Percentiles rank a stretch among this genome's conserved stretches.
phyloP scores from a whole-genome alignment of 2,113 vertebrate genomes.

The Plotosus lineatus region DNA sequence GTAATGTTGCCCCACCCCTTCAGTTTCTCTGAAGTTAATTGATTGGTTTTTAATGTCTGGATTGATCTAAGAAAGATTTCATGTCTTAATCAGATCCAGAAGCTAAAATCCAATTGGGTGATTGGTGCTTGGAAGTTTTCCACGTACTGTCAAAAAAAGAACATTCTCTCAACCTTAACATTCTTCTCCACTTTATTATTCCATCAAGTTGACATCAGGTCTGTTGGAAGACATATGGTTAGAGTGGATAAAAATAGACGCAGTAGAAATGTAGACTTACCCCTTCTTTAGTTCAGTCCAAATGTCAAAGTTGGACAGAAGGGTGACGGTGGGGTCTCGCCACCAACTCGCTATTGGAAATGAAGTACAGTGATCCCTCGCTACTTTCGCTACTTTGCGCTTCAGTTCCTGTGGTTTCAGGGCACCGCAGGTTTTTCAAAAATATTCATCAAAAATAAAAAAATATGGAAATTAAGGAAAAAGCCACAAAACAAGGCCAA shows the following conservation, averaged over 20 bases:
- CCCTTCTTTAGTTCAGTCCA: neutral
- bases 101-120: conserved; percentile 10
- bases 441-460: too few species aligned
- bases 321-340: too few species aligned
- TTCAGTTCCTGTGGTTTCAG: too few species aligned
- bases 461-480: too few species aligned
- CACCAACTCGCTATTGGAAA: neutral
- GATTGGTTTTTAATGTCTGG: conserved; percentile 22
- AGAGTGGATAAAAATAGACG: conserved; percentile 1
- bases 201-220: neutral
- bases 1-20: conserved; percentile 1
- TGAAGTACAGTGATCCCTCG: too few species aligned
- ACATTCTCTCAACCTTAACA: neutral
- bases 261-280: neutral
- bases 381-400: too few species aligned
- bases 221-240: neutral
- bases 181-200: neutral
- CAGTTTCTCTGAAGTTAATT: neutral
- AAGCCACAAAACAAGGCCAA: too few species aligned
- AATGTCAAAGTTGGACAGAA: too few species aligned
- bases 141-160: neutral
- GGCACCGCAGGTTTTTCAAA: too few species aligned
- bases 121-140: neutral
- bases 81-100: conserved; percentile 7
- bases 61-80: conserved; percentile 8